Evolutionary conservation across 53 echinoderm and acorn worm species (phyloP).

Genomic region (Holothuria leucospilota): DNA sequence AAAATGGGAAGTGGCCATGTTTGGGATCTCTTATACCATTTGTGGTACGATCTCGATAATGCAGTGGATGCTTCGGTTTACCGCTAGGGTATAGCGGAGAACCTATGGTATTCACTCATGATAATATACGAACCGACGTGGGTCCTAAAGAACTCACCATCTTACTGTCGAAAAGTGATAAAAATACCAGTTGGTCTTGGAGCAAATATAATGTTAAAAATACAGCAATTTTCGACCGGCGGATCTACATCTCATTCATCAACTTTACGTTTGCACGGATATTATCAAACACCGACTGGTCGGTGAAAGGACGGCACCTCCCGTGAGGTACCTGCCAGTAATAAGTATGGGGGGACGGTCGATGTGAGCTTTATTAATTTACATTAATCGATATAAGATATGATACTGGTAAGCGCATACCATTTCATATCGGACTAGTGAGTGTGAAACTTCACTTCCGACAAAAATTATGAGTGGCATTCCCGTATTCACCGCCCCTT

Average conservation of each 20-base stretch:
- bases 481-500: no score
- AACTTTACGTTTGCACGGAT: neutral
- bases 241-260: neutral
- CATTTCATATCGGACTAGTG: conserved; percentile 37
- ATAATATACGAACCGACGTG: no score
- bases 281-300: conserved; percentile 54
- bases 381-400: conserved; percentile 69
- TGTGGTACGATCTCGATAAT: neutral
- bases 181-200: no score
- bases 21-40: neutral
- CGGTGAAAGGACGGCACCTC: conserved; percentile 70
- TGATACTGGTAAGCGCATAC: neutral
- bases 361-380: conserved; percentile 31
- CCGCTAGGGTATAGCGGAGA: no score
- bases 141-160: no score
- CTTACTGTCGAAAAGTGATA: no score
- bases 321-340: conserved; percentile 56
- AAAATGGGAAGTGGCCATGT: neutral
- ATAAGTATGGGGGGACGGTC: conserved; percentile 32
- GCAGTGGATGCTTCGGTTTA: neutral
- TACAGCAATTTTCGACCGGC: neutral
- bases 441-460: conserved; percentile 56
- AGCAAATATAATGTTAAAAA: neutral
- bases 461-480: no score
- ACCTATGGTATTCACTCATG: no score